Base-by-base conservation (phyloP, 2,797 vertebrate genomes). In the Sebastes iracundus region DNA sequence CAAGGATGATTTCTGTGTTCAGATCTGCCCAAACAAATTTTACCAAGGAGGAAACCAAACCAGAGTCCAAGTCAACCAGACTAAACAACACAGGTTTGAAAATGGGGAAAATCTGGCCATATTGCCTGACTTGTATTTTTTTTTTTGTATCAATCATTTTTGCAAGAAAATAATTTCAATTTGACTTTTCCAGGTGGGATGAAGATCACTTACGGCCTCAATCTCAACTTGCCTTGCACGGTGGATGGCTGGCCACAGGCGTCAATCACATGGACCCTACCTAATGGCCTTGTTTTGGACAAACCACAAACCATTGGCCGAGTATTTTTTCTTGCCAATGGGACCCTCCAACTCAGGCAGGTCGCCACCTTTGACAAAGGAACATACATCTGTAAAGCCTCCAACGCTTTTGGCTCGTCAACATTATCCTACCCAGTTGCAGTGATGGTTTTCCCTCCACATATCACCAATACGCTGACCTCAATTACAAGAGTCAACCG, bases 401-500 rank as follows among this genome's bases (percentile, higher is more conserved):
- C 89, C 11, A 97, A 97, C 87, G 87, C 93, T 10, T 95, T 96
- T 76, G 96, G 96, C 55, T 94, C 90, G 0, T 92, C 96, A 25
- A 88, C 90, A 5, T 72, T 96, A 10, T 93, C 95, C 42, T 96
- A 96, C 80, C 95, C 95, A 23, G 94, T 97, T 7, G 81, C 90
- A 20, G 94, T 97, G 28, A 94, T 95, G 93, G 95, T 96, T 66
- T 95, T 95, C 73, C 95, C 95, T 2, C 96, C 96, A 32, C 93
- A 79, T 10, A 96, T 97, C 79, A 96, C 94, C 33, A 94, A 72
- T 25, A 84, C 82, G 0, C 88, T 95, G 18, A 76, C 88, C 11
- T 93, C 96, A 30, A 91, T 96, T 65, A 94, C 93, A 16, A 94
- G 91, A 77, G 94, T 92, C 9, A 80, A 67, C 83, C 88, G 94